These are phyloP conservation scores for Aporophyla nigra DNA, from an alignment of 2,888 invertebrate genomes.

Conservation along the genomic window DNA sequence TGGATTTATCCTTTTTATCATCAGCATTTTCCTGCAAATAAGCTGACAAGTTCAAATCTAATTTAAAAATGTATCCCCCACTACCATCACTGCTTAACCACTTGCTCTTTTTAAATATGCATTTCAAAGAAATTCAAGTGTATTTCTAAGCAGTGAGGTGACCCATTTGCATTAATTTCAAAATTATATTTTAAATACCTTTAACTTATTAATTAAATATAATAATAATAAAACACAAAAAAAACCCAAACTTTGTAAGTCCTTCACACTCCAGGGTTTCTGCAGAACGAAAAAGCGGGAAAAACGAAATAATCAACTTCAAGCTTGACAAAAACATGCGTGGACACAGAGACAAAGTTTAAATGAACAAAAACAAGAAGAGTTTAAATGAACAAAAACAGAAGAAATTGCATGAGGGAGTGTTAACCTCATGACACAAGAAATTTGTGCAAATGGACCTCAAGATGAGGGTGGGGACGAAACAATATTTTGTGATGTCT, in stretches of 20 bases:
- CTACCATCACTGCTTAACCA: slow-evolving; percentile 81
- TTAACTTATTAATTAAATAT: slow-evolving; percentile 33
- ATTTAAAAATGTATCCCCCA: slow-evolving; percentile 77
- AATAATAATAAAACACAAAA: slow-evolving; percentile 60
- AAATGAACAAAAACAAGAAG: slow-evolving; percentile 77
- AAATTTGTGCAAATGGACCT: slow-evolving; percentile 89
- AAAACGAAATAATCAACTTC: slow-evolving; percentile 66
- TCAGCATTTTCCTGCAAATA: slow-evolving; percentile 89
- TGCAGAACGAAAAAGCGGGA: slow-evolving; percentile 74
- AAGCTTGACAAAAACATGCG: slow-evolving; percentile 86
- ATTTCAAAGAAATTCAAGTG: slow-evolving; percentile 14
- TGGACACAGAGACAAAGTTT: slow-evolving; percentile 88
- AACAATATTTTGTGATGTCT: slow-evolving; percentile 81
- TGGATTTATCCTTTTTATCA: slow-evolving; percentile 93
- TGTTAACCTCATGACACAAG: slow-evolving; percentile 76
- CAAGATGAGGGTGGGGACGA: slow-evolving; percentile 84
- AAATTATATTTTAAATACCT: slow-evolving; percentile 63
- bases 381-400: slow-evolving; percentile 74
- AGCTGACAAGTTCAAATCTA: slow-evolving; percentile 79
- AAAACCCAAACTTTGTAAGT: slow-evolving; percentile 62
- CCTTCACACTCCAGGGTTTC: slow-evolving; percentile 65
- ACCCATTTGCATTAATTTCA: slow-evolving; percentile 88
- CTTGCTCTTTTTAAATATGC: slow-evolving; percentile 4
- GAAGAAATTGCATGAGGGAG: slow-evolving; percentile 75
- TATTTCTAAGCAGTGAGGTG: slow-evolving; percentile 82